Evolutionary conservation across 92 coral and sea anemone genomes (phyloP), one percentile per base, ranked within the genome.

Genomic region (Bergia puertoricense): DNA sequence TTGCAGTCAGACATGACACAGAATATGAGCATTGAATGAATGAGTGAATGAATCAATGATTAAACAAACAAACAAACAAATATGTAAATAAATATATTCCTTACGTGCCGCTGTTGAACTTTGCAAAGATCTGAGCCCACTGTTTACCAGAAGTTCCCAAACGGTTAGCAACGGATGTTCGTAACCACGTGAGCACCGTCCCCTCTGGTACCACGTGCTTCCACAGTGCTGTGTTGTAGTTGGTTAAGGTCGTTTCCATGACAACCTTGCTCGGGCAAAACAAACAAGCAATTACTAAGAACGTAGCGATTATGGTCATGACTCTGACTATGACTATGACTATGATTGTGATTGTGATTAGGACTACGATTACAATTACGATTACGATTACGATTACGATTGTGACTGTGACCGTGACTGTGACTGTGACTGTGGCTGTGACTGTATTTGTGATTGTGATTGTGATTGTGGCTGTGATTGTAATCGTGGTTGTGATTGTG

Each of bases 121-220:
- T 82, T 71, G 77, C 77, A 82, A 82, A 82, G 48, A 82, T 67
- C 56, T 82, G 86, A 82, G 86, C 86, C 86, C 76, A 82, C 86
- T 82, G 59, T 67, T 82, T 43, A 67, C 56, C 74, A 40, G 86
- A 66, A 13, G 20, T 82, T 22, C 76, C 86, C 62, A 82, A 40
- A 77, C 86, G 86, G 86, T 82, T 82, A 20, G 86, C 86, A 66
- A 82, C 86, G 22, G 86, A 82, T n/a, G 76, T 6, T 22, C 86
- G 86, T 67, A 82, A 44, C 86, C 86, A 82, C 41, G 86, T 82
- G 76, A 82, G 86, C 41, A 82, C 86, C 16, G 86, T 40, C 4
- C 86, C 86, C n/a, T 82, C 86, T 23, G 86, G 86, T 16, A 42
- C 86, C 41, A 82, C 86, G 20, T 44, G 20, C 75, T 66, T 65